These are phyloP conservation scores for Silurus asotus DNA, from an alignment of 2,113 vertebrate species.

Conservation along the genomic window DNA sequence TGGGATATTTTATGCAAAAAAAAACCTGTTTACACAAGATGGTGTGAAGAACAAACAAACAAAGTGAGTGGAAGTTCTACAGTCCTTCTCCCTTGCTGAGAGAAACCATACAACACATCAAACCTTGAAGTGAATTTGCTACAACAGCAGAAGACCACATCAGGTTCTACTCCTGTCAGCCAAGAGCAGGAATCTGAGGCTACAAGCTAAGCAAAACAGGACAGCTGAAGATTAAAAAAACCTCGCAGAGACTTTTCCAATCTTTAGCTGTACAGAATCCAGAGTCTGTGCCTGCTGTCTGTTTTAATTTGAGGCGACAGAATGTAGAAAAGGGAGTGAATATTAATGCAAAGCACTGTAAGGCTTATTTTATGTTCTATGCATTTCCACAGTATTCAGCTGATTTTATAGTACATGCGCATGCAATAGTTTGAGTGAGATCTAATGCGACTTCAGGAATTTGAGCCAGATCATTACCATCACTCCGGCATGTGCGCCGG, in stretches of 20 bases:
- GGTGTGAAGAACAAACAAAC: background rate
- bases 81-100: background rate
- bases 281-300: background rate
- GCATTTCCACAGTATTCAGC: background rate
- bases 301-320: background rate
- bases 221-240: background rate
- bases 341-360: background rate
- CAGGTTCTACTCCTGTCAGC: no score
- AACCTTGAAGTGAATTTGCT: background rate
- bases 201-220: background rate
- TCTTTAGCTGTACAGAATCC: background rate
- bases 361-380: background rate
- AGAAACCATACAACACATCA: background rate
- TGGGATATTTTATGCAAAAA: background rate
- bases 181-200: background rate
- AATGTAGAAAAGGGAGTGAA: background rate
- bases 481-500: constrained; percentile 2
- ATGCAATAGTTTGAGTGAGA: background rate
- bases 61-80: background rate
- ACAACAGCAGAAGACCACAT: background rate
- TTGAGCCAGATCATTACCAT: constrained; percentile 38
- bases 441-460: constrained; percentile 30
- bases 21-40: background rate
- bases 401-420: background rate
- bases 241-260: background rate